Evolutionary conservation across 2,797 vertebrate species (phyloP).

Genomic region (Thunnus albacares): DNA sequence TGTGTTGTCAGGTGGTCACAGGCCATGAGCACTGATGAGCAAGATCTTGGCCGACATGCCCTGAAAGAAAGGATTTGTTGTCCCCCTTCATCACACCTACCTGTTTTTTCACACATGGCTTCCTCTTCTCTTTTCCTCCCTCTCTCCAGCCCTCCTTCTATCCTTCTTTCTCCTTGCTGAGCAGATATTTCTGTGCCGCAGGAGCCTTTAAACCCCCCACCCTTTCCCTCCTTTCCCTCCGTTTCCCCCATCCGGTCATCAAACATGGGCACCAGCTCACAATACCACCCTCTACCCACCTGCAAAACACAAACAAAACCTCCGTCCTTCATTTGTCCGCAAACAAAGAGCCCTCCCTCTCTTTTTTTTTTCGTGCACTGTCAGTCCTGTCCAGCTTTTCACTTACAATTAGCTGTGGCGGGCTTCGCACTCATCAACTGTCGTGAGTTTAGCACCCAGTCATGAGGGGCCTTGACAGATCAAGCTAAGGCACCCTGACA

Average conservation of each 20-base stretch:
- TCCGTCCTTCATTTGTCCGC: conserved; percentile 70
- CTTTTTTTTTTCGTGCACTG: conserved; percentile 51
- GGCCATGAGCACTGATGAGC: conserved; percentile 75
- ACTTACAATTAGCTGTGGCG: conserved; percentile 92
- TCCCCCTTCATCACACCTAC: conserved; percentile 81
- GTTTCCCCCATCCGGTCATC: conserved; percentile 42
- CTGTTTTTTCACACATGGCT: conserved; percentile 78
- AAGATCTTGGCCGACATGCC: conserved; percentile 78
- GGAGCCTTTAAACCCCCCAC: conserved; percentile 32
- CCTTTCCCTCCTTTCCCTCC: neutral
- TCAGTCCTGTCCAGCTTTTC: conserved; percentile 94
- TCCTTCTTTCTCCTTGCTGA: conserved; percentile 61
- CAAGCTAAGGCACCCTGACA: conserved; percentile 88
- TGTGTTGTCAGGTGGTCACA: conserved; percentile 71
- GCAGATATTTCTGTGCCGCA: conserved; percentile 59
- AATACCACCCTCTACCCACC: conserved; percentile 73
- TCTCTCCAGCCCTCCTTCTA: conserved; percentile 37
- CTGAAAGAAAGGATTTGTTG: conserved; percentile 79
- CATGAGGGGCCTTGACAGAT: conserved; percentile 83
- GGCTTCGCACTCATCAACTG: conserved; percentile 87
- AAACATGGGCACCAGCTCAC: conserved; percentile 66
- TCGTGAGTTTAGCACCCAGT: conserved; percentile 88
- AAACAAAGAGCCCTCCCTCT: conserved; percentile 62
- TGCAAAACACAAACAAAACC: conserved; percentile 75
- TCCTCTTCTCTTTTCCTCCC: conserved; percentile 47